Evolutionary conservation across 2,888 invertebrate genomes (phyloP), one percentile per base, ranked within the genome.

Genomic region (Drosophila birchii): DNA sequence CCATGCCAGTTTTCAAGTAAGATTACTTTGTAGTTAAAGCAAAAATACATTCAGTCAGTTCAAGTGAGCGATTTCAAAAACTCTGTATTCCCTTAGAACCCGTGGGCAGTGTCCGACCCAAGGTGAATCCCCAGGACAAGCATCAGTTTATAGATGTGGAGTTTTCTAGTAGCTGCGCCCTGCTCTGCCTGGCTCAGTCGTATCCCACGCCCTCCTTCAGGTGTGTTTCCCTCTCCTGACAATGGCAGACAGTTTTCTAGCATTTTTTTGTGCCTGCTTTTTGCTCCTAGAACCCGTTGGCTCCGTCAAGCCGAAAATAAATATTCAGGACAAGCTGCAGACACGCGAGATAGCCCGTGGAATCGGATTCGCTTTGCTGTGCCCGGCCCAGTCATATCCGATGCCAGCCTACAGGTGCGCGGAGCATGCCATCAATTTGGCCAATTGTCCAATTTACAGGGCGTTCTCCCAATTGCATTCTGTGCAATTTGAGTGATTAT

Each of bases 331-430:
- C 93, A 91, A 94, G 93, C 88, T 93, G 93, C 93, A 95, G 93
- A 93, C 93, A 94, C 91, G 94, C 94, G 91, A 91, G 77, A 89
- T 91, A 80, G 90, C 93, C 77, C 86, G 93, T 84, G 92, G 93
- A 76, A 91, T 91, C 82, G 94, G 94, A 90, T 93, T 95, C 84
- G 95, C 95, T 51, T 91, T 96, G 76, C 93, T 95, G 81, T 96
- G 96, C 92, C 96, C 96, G 67, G 96, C 96, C 23, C 96, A 96
- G 92, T 95, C 95, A 32, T 96, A 94, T 93, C 96, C 96, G 73
- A 94, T 95, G 91, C 96, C 96, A 88, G 93, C 94, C 78, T 94
- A 95, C 94, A 95, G 95, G 95, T 96, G 45, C 45, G 68, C 32
- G 20, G 26, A 86, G 74, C 69, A 66, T 34, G 67, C 67, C 70